Base-by-base conservation (phyloP, 2,797 vertebrate species). In the Momotus momota region DNA sequence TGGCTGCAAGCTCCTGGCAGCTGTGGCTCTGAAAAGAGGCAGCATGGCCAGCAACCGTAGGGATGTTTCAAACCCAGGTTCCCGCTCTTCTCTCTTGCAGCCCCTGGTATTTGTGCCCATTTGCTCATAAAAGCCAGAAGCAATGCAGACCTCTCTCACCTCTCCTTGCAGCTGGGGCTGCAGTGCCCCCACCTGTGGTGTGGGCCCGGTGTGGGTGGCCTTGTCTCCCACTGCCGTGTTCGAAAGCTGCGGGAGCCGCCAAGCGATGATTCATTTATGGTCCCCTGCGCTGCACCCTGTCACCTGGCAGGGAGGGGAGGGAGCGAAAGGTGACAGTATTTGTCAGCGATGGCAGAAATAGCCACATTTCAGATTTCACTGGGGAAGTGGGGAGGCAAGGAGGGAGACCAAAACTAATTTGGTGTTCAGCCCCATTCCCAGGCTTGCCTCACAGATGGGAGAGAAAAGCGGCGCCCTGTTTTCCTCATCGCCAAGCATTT, bases 261-360 rank as follows among this genome's bases (percentile, higher is more conserved):
- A 23, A 41, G 67, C 0, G 21, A 41, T 92, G 94, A 92, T 90
- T 95, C 92, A 91, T 21, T 66, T 86, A 64, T 11, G 69, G 69
- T 86, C 49, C 83, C 38, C 8, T 5, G 57, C 1, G 9, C 69
- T 92, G 90, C 84, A 60, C 90, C 73, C 86, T 4, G 60, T 41
- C 92, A 70, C 88, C 86, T 61, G 1, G 4, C 2, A 19, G 78
- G 64, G 73, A 71, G 87, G 58, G 45, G 52, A 81, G 75, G 82
- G 19, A 72, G 78, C 7, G 8, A 65, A 54, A 88, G 92, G 94
- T 49, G 89, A 61, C 10, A 3, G 38, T 38, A 67, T 88, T 96
- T 86, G 93, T 82, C 86, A 81, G 88, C 25, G 1, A 64, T 8
- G 86, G 84, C 88, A 94, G 86, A 96, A 95, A 93, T 71, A 96